Base-by-base conservation (phyloP, 2,113 vertebrate genomes). In the Corapipo altera region DNA sequence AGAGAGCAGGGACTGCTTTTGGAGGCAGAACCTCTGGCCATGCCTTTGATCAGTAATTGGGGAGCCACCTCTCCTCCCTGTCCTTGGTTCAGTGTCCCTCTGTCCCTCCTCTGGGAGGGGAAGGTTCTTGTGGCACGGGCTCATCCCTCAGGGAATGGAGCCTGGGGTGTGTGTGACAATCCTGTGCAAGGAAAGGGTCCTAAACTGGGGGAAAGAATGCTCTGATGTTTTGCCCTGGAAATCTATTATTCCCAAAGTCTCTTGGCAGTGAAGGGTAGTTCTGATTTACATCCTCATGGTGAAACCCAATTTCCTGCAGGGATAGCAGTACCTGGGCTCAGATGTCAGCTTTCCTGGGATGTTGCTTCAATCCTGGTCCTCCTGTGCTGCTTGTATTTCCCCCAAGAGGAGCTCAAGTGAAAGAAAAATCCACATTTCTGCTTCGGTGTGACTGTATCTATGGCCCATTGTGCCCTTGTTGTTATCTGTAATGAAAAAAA, bases 151-250 rank as follows among this genome's bases (percentile, higher is more conserved):
- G 67, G 7, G 37, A 15, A 11, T 2, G 22, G 39, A 9, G 48
- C 16, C 66, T 15, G 90, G 55, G 58, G 3, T n/a, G 26, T 21
- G 37, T 21, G 24, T 24, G 33, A 9, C 18, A 18, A 12, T 2
- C 9, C 33, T 12, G 18, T 12, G 12, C 1, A 12, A 58, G 9
- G 21, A 21, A 27, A 80, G 44, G 7, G 11, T 15, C 33, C 69
- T 27, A 6, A 30, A 30, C 0, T 2, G 13, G 10, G 7, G 41
- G 28, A 9, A 32, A 2, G 16, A 35, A 4, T 1, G 1, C 4
- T 17, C 49, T 82, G 59, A 12, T 18, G 11, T 79, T 75, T 87
- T 65, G 5, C 43, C 44, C 22, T 59, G 61, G n/a, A 78, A 78
- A 70, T 35, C 20, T 13, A 2, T 83, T 10, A 4, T 44, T 69